Evolutionary conservation across 1,140 invertebrate genomes (phyloP), one percentile per base, ranked within the genome.

Genomic region (Drosophila arizonae): DNA sequence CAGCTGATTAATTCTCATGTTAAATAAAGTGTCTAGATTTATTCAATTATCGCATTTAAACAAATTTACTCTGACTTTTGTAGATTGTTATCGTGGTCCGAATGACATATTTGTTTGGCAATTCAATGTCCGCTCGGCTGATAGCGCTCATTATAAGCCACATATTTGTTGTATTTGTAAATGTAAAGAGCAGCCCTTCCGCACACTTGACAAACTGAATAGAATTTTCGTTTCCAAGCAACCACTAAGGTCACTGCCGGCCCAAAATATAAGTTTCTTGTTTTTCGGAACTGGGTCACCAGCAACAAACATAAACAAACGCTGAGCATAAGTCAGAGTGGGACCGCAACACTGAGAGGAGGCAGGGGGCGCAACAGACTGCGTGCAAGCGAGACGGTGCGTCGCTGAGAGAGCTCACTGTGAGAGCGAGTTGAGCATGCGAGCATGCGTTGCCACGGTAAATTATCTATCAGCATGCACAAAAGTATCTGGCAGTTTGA

Each of bases 301-400:
- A 72, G 51, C 81, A 68, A 52, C 66, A 68, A 86, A 84, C 82
- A 86, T 78, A 86, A 86, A 87, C 82, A 86, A 61, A 50, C 13
- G 17, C 43, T 21, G 43, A 17, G 43, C 48, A 2, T 50, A 26
- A 54, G 70, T 11, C 30, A 61, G 50, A 55, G 57, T 13, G 48
- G 6, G 13, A 30, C 4, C 24, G 60, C 26, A 15, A 39, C 21
- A 17, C 10, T 52, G 33, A 52, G 26, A 30, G n/a, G 41, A 24
- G 10, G 41, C 41, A 6, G 36, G 43, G n/a, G 43, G n/a, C 15
- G 6, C 15, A 8, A 17, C n/a, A 15, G 43, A 2, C 15, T 17
- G n/a, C 9, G 43, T 46, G 43, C n/a, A 15, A 46, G 43, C 43
- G 43, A 46, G 43, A 46, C 17, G 43, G n/a, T 1, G 8, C 43